Evolutionary conservation across 2,888 invertebrate genomes (phyloP).

Genomic region (Drosophila kokeensis): DNA sequence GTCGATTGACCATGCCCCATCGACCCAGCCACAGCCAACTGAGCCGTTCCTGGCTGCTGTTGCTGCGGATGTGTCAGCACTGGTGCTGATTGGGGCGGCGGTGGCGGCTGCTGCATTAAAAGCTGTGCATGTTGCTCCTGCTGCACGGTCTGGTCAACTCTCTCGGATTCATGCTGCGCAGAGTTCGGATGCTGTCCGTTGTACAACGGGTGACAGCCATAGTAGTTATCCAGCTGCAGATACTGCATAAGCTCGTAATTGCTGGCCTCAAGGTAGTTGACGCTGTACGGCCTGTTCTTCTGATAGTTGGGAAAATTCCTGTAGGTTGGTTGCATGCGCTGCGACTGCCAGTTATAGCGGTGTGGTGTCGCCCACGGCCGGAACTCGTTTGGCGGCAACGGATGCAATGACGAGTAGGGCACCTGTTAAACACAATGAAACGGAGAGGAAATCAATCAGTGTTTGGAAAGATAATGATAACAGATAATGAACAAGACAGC

Average conservation of each 20-base stretch:
- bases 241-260: constrained; percentile 43
- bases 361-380: constrained; percentile 90
- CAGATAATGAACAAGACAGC: not conserved
- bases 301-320: constrained; percentile 44
- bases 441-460: not conserved
- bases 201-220: constrained; percentile 13
- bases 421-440: constrained; percentile 80
- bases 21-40: constrained; percentile 11
- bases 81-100: constrained; percentile 11
- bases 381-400: constrained; percentile 88
- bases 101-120: not conserved
- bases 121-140: not conserved
- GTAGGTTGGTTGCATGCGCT: constrained; percentile 52
- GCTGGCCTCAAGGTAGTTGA: constrained; percentile 49
- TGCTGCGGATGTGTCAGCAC: not conserved
- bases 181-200: constrained; percentile 6
- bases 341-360: constrained; percentile 84
- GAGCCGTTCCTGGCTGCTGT: not conserved
- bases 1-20: constrained; percentile 22
- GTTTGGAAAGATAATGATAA: not conserved
- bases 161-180: not conserved
- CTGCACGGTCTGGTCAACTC: not conserved
- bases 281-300: constrained; percentile 52
- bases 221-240: constrained; percentile 32
- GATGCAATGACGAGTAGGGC: constrained; percentile 88